phyloP scores from a whole-genome alignment of 2,113 vertebrate species.

The Himantopus leucocephalus region DNA sequence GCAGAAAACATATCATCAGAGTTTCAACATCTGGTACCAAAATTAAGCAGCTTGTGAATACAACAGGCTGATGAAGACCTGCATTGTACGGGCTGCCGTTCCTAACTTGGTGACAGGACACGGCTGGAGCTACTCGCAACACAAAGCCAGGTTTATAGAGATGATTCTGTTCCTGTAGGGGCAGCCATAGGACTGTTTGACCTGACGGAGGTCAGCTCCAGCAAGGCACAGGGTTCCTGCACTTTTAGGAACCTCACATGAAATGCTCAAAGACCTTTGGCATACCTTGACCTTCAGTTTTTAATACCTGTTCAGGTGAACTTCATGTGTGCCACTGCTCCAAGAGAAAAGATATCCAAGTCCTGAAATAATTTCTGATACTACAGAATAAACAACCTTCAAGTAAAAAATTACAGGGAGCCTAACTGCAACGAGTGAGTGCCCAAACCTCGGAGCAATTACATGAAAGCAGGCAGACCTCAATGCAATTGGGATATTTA shows the following conservation, averaged over 20 bases:
- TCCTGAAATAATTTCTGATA: neutral
- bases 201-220: neutral
- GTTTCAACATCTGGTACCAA: neutral
- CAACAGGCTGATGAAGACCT: neutral
- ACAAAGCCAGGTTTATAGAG: neutral
- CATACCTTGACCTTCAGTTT: neutral
- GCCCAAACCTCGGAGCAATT: neutral
- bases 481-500: neutral
- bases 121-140: neutral
- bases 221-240: accelerated
- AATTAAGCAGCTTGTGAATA: neutral
- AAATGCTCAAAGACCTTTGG: neutral
- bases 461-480: neutral
- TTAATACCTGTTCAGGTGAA: neutral
- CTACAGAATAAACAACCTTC: neutral
- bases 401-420: neutral
- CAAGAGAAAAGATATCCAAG: neutral
- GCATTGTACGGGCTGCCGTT: neutral
- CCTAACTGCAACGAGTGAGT: neutral
- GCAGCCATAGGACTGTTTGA: neutral
- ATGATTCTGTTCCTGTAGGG: neutral
- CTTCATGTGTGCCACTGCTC: neutral
- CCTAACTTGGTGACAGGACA: neutral
- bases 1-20: neutral
- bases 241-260: neutral